A percentile compares a stretch with the other conserved stretches of the same genome.
Evolutionary conservation across 2,888 invertebrate species (phyloP).

Genomic region (Clusia tigrina): DNA sequence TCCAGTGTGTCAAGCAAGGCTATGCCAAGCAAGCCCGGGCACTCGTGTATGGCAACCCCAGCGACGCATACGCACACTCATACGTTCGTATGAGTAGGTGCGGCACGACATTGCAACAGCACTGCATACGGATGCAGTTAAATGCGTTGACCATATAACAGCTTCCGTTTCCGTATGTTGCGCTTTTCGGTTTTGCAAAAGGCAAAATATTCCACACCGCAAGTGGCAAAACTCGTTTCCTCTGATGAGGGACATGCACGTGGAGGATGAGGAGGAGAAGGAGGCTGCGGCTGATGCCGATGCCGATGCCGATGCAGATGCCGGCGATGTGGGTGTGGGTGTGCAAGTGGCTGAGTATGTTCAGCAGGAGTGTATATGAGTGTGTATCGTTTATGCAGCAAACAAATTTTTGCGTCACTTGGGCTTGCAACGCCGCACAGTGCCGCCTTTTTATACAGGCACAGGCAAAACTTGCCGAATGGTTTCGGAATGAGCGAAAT

Average conservation of each 20-base stretch:
- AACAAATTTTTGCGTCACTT: too few relatives aligned
- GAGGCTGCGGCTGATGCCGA: background rate
- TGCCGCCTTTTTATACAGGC: too few relatives aligned
- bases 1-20: conserved; percentile 55
- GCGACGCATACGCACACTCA: background rate
- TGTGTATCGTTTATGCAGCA: too few relatives aligned
- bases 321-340: conserved; percentile 4
- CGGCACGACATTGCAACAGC: conserved; percentile 7
- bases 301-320: background rate
- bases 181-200: conserved; percentile 13
- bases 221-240: conserved; percentile 42
- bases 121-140: conserved; percentile 35
- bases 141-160: conserved; percentile 47
- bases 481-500: too few relatives aligned
- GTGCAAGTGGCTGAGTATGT: background rate
- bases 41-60: background rate
- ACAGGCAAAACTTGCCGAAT: too few relatives aligned
- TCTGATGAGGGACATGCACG: conserved; percentile 14
- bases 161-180: conserved; percentile 46
- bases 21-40: conserved; percentile 15
- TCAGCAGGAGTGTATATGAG: too few relatives aligned
- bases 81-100: conserved; percentile 12
- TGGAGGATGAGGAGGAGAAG: background rate
- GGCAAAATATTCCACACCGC: conserved; percentile 35
- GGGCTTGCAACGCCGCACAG: too few relatives aligned